phyloP scores from a whole-genome alignment of 2,113 vertebrate species.

The Uria aalge region DNA sequence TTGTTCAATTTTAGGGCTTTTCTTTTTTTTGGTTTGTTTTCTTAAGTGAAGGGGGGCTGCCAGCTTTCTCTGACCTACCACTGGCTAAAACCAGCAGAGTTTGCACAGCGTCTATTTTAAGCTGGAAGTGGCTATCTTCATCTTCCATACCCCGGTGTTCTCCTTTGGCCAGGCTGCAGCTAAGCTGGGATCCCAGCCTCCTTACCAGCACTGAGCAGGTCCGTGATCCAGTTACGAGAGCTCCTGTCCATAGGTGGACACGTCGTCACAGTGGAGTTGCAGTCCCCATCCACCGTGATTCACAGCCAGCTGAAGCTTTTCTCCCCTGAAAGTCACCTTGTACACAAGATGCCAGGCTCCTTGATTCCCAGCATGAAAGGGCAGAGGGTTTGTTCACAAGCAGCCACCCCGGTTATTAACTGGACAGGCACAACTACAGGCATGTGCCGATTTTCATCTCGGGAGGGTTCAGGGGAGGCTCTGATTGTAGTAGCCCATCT shows the following conservation, averaged over 20 bases:
- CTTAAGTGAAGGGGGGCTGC: neutral
- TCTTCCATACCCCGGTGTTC: neutral
- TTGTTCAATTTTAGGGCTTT: neutral
- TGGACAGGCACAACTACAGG: neutral
- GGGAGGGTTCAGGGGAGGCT: neutral
- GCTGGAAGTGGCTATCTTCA: neutral
- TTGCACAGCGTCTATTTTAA: neutral
- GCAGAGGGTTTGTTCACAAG: neutral
- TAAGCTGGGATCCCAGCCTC: neutral
- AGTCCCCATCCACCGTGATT: neutral
- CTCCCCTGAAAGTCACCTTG: neutral
- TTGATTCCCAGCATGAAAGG: neutral
- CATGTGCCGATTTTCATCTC: neutral
- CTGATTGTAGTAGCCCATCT: neutral
- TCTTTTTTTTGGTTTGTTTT: neutral
- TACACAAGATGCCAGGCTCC: neutral
- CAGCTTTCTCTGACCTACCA: neutral
- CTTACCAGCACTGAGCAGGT: neutral
- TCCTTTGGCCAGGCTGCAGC: neutral
- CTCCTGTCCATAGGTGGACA: rapidly evolving
- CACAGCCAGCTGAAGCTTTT: neutral
- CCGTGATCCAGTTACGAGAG: rapidly evolving
- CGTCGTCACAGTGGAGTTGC: rapidly evolving
- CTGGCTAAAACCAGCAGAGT: neutral
- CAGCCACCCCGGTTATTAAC: neutral